phyloP scores from a whole-genome alignment of 2,888 invertebrate species.

The Protodeltote pygarga region DNA sequence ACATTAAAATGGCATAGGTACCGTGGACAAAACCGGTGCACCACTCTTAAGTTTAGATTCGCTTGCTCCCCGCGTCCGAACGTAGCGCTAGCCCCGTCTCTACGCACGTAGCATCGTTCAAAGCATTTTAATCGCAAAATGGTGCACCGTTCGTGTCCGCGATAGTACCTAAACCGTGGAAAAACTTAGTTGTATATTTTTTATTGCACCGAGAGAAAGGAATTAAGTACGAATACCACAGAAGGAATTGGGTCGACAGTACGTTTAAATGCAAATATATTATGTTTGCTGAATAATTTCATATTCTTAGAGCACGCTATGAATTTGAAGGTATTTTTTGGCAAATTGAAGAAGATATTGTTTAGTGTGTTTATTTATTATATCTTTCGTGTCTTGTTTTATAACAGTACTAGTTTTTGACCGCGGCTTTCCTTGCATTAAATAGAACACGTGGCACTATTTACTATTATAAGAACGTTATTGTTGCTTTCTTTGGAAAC shows the following conservation, averaged over 20 bases:
- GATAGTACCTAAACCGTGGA: not conserved
- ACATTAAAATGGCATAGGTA: not conserved
- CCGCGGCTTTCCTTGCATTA: too few species aligned
- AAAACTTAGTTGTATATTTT: not conserved
- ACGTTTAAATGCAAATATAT: conserved; percentile 38
- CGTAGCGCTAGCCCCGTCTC: too few species aligned
- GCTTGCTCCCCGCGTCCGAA: too few species aligned
- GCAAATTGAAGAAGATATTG: conserved; percentile 19
- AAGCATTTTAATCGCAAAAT: too few species aligned
- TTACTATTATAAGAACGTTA: too few species aligned
- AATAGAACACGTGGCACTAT: too few species aligned
- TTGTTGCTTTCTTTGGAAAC: too few species aligned
- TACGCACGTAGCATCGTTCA: too few species aligned
- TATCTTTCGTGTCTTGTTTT: not conserved
- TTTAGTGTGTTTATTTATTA: not conserved
- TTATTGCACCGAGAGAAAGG: conserved; percentile 11
- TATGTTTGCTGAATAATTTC: conserved; percentile 30
- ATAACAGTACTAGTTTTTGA: too few species aligned
- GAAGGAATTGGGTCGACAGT: conserved; percentile 32
- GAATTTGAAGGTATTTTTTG: conserved; percentile 14
- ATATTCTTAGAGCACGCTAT: conserved; percentile 31
- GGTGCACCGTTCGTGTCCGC: too few species aligned
- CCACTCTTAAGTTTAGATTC: too few species aligned
- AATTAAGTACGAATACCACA: conserved; percentile 13
- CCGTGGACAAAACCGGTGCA: too few species aligned